Evolutionary conservation across 2,113 vertebrate genomes (phyloP).

Genomic region (Engystomops pustulosus): DNA sequence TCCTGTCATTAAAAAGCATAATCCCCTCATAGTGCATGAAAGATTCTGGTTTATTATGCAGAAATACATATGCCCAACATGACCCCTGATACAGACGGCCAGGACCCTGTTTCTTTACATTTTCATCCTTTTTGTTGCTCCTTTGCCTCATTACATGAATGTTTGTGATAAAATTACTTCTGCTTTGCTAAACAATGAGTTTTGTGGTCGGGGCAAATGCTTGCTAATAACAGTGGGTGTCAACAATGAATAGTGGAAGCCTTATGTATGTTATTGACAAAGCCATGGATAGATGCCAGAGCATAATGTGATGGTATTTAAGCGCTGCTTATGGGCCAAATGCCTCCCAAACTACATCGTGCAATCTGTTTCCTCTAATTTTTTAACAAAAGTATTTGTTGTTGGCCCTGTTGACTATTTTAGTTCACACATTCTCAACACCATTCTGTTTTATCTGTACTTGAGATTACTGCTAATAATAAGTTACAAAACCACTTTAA

Average conservation of each 20-base stretch:
- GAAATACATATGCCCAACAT: background rate
- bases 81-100: background rate
- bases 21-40: background rate
- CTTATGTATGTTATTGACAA: slow-evolving; percentile 48
- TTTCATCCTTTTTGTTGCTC: slow-evolving; percentile 9
- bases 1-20: background rate
- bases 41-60: background rate
- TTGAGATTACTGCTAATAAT: background rate
- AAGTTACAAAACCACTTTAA: background rate
- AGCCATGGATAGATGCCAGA: slow-evolving; percentile 22
- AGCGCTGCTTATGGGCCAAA: slow-evolving; percentile 24
- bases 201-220: slow-evolving; percentile 45
- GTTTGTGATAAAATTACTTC: background rate
- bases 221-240: slow-evolving; percentile 36
- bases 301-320: slow-evolving; percentile 46
- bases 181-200: background rate
- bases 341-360: background rate
- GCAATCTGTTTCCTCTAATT: slow-evolving; percentile 42
- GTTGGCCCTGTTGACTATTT: background rate
- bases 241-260: slow-evolving; percentile 42
- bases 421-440: slow-evolving; percentile 16
- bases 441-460: background rate
- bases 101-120: background rate
- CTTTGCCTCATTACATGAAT: slow-evolving; percentile 19
- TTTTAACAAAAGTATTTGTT: slow-evolving; percentile 3